These are phyloP conservation scores for Cyanoderma ruficeps DNA, from an alignment of 2,113 vertebrate genomes.

Conservation along the genomic window DNA sequence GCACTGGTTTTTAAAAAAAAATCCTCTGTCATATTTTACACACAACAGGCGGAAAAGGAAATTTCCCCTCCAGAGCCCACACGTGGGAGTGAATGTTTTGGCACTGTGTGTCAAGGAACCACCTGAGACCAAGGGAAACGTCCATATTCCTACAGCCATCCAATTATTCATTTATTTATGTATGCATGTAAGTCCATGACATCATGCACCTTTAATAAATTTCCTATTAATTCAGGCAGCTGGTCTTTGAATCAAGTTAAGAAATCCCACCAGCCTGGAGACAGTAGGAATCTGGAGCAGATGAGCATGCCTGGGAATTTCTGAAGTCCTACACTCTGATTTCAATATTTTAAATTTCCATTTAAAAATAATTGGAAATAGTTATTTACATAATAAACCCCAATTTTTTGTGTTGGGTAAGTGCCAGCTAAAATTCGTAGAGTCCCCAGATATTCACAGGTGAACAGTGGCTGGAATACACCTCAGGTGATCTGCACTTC, in stretches of 20 bases:
- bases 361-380: neutral
- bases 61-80: neutral
- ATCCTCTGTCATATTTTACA: neutral
- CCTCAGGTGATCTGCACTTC: neutral
- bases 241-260: constrained; percentile 16
- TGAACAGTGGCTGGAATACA: neutral
- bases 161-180: neutral
- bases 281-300: neutral
- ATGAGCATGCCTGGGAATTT: neutral
- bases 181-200: neutral
- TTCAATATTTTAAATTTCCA: neutral
- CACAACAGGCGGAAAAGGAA: neutral
- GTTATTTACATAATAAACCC: constrained; percentile 8
- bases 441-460: neutral
- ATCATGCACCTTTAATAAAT: neutral
- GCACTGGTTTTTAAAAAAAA: neutral
- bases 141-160: neutral
- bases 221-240: constrained; percentile 34
- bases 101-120: neutral
- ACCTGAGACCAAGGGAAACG: neutral
- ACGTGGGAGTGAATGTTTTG: neutral
- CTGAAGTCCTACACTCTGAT: neutral
- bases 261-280: constrained; percentile 23
- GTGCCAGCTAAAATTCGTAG: neutral
- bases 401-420: neutral